Evolutionary conservation across 2,888 invertebrate species (phyloP).

Genomic region (Polyploca ridens): DNA sequence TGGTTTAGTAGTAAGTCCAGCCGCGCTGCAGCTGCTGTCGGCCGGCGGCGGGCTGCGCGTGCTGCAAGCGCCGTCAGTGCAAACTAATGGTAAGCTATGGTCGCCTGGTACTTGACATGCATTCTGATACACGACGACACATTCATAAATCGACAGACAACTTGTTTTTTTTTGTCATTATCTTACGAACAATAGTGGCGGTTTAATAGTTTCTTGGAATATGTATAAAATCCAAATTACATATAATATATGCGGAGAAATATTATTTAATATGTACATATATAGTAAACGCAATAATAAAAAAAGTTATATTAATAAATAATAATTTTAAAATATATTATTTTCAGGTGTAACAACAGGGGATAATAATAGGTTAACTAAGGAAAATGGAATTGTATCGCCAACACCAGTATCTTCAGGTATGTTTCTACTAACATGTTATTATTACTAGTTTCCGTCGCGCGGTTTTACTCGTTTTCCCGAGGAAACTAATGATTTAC

Average conservation of each 20-base stretch:
- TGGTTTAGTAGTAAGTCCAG: conserved; percentile 79
- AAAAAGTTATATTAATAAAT: too few species aligned
- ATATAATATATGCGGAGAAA: not conserved
- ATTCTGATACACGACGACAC: not conserved
- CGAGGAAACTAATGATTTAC: too few species aligned
- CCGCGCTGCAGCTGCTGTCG: conserved; percentile 74
- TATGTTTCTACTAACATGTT: conserved; percentile 27
- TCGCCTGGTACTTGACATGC: conserved; percentile 29
- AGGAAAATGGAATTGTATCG: conserved; percentile 71
- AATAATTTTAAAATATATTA: not conserved
- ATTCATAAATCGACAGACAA: too few species aligned
- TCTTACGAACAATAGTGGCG: too few species aligned
- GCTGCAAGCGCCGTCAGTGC: conserved; percentile 61
- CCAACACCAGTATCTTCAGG: conserved; percentile 64
- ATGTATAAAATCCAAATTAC: not conserved
- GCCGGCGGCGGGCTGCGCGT: conserved; percentile 69
- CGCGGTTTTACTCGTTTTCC: too few species aligned
- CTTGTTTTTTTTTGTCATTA: too few species aligned
- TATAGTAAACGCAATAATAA: too few species aligned
- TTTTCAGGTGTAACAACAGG: conserved; percentile 60
- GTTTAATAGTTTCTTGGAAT: too few species aligned
- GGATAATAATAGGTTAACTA: conserved; percentile 62
- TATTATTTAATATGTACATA: too few species aligned
- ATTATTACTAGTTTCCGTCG: not conserved
- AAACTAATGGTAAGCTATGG: conserved; percentile 62